phyloP scores from a whole-genome alignment of 2,888 invertebrate species.

The Nomada goodeniana region DNA sequence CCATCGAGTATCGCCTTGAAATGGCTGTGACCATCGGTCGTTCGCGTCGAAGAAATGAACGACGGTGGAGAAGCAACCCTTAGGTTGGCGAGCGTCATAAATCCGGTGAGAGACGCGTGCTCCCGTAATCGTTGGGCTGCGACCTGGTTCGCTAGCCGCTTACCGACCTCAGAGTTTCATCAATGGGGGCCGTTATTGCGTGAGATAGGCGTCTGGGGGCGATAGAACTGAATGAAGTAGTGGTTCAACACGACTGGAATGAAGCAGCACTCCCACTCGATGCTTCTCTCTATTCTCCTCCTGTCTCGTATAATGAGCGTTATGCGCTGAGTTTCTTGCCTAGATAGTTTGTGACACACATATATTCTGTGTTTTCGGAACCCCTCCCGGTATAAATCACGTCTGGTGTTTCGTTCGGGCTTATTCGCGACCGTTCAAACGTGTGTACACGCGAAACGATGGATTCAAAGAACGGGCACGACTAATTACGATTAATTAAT shows the following conservation, averaged over 20 bases:
- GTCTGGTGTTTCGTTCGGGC: background rate
- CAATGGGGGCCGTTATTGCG: conserved; percentile 68
- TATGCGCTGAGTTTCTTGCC: conserved; percentile 8
- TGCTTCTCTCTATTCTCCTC: background rate
- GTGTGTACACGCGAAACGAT: too few relatives aligned
- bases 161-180: conserved; percentile 63
- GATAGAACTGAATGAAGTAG: conserved; percentile 65
- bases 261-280: conserved; percentile 8
- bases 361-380: background rate
- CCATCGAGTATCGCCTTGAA: background rate
- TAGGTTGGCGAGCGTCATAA: conserved; percentile 32
- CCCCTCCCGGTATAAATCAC: background rate
- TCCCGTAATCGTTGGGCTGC: conserved; percentile 57
- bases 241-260: conserved; percentile 56
- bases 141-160: conserved; percentile 34
- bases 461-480: too few relatives aligned
- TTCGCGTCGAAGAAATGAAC: conserved; percentile 23
- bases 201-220: conserved; percentile 37
- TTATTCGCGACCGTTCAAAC: too few relatives aligned
- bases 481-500: too few relatives aligned
- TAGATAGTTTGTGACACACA: background rate
- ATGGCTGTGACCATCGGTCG: conserved; percentile 49
- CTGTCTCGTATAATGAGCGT: background rate
- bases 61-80: conserved; percentile 1
- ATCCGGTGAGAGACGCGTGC: conserved; percentile 37